A percentile compares a stretch with the other conserved stretches of the same genome.
These are phyloP conservation scores for Tenualosa ilisha DNA, from an alignment of 2,797 vertebrate genomes.

Conservation along the genomic window DNA sequence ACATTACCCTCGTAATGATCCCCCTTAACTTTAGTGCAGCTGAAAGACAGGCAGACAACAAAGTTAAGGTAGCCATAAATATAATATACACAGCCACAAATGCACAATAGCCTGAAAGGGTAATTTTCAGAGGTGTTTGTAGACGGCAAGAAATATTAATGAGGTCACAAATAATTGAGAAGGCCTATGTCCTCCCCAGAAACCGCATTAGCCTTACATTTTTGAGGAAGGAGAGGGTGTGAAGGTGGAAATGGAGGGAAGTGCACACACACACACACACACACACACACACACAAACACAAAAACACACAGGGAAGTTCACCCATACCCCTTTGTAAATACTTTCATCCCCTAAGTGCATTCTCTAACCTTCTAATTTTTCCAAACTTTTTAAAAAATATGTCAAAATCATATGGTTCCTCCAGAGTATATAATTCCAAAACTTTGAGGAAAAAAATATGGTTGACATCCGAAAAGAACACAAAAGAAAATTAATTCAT, in stretches of 20 bases:
- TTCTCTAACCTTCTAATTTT: neutral
- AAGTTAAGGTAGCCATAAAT: neutral
- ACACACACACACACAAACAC: conserved; percentile 28
- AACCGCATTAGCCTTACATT: neutral
- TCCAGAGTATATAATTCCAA: conserved; percentile 16
- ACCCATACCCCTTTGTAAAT: neutral
- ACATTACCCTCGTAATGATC: neutral
- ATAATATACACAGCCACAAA: neutral
- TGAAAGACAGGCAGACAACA: neutral
- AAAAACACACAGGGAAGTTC: conserved; percentile 30
- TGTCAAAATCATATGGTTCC: neutral
- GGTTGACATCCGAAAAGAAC: neutral
- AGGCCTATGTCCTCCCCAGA: too few species aligned
- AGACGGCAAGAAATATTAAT: neutral
- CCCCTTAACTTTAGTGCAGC: neutral
- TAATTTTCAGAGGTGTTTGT: conserved; percentile 1
- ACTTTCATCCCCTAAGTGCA: neutral
- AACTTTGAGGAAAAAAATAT: neutral
- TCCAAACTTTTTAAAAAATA: conserved; percentile 5
- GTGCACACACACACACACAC: conserved; percentile 37
- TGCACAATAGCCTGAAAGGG: neutral
- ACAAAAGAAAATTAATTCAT: neutral
- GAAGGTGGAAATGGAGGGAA: conserved; percentile 45
- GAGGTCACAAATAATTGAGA: conserved; percentile 12
- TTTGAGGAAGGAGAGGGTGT: conserved; percentile 29